Evolutionary conservation across 2,113 vertebrate species (phyloP), one percentile per base, ranked within the genome.

Genomic region (Corythornis vintsioides): DNA sequence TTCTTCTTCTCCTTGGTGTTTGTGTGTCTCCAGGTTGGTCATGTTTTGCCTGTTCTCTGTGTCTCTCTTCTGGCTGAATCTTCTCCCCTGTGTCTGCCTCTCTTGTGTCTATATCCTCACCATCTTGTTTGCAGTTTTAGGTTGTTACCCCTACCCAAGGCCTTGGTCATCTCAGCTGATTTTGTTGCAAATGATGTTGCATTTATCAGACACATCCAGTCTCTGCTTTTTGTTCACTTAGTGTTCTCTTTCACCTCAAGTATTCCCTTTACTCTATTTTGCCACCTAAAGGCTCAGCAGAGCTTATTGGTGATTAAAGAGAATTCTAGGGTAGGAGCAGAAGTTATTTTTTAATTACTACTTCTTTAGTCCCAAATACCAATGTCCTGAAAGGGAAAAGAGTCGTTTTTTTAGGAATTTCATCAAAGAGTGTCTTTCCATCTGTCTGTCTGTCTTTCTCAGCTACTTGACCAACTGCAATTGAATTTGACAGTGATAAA

Each of bases 401-500:
- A 77, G 25, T 28, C 3, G 1, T 1, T 72, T 74, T 50, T 81
- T 83, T 66, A 73, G n/a, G 25, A 73, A 87, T 50, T 22, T 48
- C 21, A 20, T 25, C 11, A 38, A 83, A 77, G 67, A 57, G 28
- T 4, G 1, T 52, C 26, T 43, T 31, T 53, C 50, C 81, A 14
- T 91, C 52, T 26, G 10, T 56, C 7, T 52, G 61, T 75, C 71
- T 83, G 33, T 83, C 83, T 89, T 56, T 80, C 80, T 90, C 60
- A 71, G 55, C 65, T 83, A 65, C 65, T 94, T 90, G 83, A 92
- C 85, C 85, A 86, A 77, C 67, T 86, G 85, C 82, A 86, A 74
- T 80, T 45, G 85, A 86, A 86, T 86, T 66, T 95, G 85, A 92
- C 83, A 88, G 72, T 95, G 93, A 77, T 83, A 40, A 92, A 95